A percentile compares a stretch with the other conserved stretches of the same genome.
phyloP scores from a whole-genome alignment of 2,113 vertebrate species.

The Sialia sialis region DNA sequence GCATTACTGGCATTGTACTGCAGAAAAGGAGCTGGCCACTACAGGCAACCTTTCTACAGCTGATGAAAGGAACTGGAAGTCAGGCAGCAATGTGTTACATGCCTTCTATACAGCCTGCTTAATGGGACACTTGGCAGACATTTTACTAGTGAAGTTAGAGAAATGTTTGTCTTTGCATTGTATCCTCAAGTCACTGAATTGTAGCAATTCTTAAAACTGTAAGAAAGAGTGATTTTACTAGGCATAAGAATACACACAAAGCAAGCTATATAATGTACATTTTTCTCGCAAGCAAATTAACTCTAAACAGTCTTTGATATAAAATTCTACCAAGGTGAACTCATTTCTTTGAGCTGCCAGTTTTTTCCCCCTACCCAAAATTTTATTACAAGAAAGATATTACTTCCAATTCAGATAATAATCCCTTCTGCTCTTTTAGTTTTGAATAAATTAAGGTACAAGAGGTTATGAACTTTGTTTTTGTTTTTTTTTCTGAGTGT shows the following conservation, averaged over 20 bases:
- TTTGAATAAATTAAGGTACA: conserved; percentile 51
- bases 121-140: neutral
- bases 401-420: conserved; percentile 67
- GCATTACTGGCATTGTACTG: neutral
- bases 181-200: neutral
- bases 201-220: conserved; percentile 2
- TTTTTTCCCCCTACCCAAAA: conserved; percentile 27
- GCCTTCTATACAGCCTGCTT: neutral
- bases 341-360: conserved; percentile 48
- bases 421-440: conserved; percentile 39
- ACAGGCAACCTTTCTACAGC: neutral
- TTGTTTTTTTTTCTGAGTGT: conserved; percentile 31
- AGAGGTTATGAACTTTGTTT: conserved; percentile 41
- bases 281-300: conserved; percentile 71
- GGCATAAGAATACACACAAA: conserved; percentile 57
- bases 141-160: neutral
- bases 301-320: conserved; percentile 77
- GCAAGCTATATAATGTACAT: conserved; percentile 13
- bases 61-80: neutral
- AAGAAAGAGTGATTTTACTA: conserved; percentile 28
- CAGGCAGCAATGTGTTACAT: neutral
- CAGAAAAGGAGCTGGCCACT: neutral
- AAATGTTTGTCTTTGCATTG: conserved; percentile 10
- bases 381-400: neutral
- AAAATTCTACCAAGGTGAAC: conserved; percentile 64